These are phyloP conservation scores for Tychaedon coryphoeus DNA, from an alignment of 2,113 vertebrate species.

Conservation along the genomic window DNA sequence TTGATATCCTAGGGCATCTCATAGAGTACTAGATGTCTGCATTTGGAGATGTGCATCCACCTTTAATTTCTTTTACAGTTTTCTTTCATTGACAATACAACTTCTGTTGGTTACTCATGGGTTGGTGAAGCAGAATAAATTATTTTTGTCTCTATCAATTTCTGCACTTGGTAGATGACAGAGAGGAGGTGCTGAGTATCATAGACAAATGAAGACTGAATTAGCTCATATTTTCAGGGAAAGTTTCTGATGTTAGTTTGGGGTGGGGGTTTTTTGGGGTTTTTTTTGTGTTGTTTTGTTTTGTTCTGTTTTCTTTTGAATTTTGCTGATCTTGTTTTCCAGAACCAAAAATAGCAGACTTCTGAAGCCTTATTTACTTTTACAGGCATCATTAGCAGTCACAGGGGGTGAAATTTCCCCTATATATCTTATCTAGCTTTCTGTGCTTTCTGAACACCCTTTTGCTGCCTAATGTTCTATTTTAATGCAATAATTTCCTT, in stretches of 20 bases:
- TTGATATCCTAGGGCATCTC: background rate
- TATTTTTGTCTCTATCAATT: background rate
- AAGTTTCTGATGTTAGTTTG: background rate
- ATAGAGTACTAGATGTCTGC: background rate
- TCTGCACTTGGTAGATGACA: background rate
- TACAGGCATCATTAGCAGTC: background rate
- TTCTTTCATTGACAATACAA: background rate
- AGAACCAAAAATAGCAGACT: background rate
- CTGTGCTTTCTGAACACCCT: background rate
- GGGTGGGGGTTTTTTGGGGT: too few relatives aligned
- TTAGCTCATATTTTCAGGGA: background rate
- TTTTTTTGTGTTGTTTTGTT: background rate
- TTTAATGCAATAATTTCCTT: background rate
- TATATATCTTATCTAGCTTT: background rate
- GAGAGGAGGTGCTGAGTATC: background rate
- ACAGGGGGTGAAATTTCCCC: rapidly evolving
- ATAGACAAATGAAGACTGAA: background rate
- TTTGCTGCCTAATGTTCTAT: background rate
- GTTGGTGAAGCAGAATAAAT: background rate
- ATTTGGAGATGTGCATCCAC: background rate
- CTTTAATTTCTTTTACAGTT: background rate
- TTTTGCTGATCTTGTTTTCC: background rate
- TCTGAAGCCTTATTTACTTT: background rate
- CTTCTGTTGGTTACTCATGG: background rate
- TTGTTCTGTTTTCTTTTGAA: background rate